phyloP scores from a whole-genome alignment of 2,888 invertebrate genomes.

The Lasius platythorax region DNA sequence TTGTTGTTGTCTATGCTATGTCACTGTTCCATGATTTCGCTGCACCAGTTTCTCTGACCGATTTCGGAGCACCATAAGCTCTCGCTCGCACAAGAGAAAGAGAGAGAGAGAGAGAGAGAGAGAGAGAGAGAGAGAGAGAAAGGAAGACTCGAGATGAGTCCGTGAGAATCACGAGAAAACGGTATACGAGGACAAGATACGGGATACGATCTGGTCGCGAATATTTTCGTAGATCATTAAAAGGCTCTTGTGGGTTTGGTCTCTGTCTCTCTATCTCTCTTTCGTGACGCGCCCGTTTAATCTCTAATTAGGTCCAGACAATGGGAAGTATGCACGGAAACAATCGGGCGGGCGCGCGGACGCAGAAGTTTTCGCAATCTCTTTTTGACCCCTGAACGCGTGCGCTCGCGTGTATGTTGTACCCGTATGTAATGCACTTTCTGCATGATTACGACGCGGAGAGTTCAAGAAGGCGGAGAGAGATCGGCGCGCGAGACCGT shows the following conservation, averaged over 20 bases:
- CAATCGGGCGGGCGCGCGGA: not conserved
- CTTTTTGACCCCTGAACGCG: not conserved
- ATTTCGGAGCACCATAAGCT: conserved; percentile 74
- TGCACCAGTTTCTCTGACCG: conserved; percentile 81
- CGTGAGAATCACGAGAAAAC: conserved; percentile 78
- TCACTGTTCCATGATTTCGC: conserved; percentile 70
- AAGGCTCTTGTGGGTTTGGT: conserved; percentile 45
- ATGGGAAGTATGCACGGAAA: conserved; percentile 43
- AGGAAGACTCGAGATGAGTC: conserved; percentile 48
- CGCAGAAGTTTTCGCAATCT: conserved; percentile 17
- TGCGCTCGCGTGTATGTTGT: not conserved
- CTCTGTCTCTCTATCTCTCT: conserved; percentile 23
- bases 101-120: not conserved
- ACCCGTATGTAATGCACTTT: conserved; percentile 11
- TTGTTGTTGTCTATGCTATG: conserved; percentile 67
- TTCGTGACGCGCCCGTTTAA: conserved; percentile 25
- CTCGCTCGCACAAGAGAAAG: conserved; percentile 47
- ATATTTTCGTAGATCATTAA: conserved; percentile 72
- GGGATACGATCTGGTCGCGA: conserved; percentile 64
- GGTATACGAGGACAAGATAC: conserved; percentile 59
- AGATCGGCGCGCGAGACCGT: not conserved
- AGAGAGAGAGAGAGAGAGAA: not conserved
- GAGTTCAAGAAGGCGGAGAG: conserved; percentile 9
- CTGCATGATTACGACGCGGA: conserved; percentile 26
- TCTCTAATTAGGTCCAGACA: conserved; percentile 69